phyloP scores from a whole-genome alignment of 2,888 invertebrate species.

The Pseudococcus jackbeardsleyi region DNA sequence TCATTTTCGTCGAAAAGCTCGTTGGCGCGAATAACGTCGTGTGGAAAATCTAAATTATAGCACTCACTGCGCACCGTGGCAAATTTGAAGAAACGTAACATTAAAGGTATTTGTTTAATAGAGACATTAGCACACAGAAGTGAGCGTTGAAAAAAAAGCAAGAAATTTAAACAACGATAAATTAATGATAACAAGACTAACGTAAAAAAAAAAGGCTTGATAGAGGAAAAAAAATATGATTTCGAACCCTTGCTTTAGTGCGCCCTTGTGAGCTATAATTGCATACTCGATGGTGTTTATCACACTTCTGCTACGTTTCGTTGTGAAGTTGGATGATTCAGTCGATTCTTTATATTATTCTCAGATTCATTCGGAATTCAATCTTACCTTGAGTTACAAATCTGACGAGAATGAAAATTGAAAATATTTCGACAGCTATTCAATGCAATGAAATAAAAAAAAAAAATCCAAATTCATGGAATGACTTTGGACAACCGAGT shows the following conservation, averaged over 20 bases:
- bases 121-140: slow-evolving; percentile 14
- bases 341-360: background rate
- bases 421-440: background rate
- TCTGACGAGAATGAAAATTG: background rate
- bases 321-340: background rate
- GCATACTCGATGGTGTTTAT: slow-evolving; percentile 37
- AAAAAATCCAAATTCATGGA: background rate
- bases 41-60: background rate
- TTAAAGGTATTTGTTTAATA: slow-evolving; percentile 29
- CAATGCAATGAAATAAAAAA: background rate
- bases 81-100: background rate
- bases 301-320: slow-evolving; percentile 5
- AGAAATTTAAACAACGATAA: slow-evolving; percentile 37
- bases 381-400: background rate
- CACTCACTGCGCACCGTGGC: background rate
- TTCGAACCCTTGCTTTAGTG: slow-evolving; percentile 42
- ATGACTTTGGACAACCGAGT: background rate
- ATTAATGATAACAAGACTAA: slow-evolving; percentile 37
- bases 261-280: slow-evolving; percentile 48
- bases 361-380: background rate
- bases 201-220: slow-evolving; percentile 4
- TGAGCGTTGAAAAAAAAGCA: background rate
- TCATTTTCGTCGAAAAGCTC: background rate
- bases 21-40: background rate
- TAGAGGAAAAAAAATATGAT: slow-evolving; percentile 14